A percentile compares a stretch with the other conserved stretches of the same genome.
Conservation (phyloP, 2,113 vertebrate genomes). For the Mystacornis crossleyi region DNA sequence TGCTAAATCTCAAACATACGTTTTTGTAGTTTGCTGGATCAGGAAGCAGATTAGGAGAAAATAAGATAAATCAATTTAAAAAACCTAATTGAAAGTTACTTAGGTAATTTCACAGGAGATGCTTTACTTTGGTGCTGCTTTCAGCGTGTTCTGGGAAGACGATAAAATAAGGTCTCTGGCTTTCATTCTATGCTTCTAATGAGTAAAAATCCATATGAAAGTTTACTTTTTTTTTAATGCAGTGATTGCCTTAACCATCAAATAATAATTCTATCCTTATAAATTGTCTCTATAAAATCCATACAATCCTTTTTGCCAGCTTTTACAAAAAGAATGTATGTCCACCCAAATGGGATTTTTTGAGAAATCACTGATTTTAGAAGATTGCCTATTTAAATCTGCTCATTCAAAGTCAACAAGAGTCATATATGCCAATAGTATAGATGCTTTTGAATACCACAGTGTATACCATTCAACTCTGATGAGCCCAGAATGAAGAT, state of each 20-base stretch:
- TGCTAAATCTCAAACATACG: not conserved
- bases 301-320: not conserved
- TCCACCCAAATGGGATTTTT: not conserved
- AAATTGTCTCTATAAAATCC: not conserved
- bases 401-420: accelerated
- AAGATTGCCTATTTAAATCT: not conserved
- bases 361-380: not conserved
- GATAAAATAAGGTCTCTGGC: not conserved
- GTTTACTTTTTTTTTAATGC: not conserved
- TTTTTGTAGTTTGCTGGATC: not conserved
- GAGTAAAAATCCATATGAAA: not conserved
- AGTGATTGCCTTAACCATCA: not conserved
- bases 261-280: not conserved
- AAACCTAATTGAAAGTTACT: not conserved
- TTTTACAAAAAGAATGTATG: not conserved
- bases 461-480: not conserved
- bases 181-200: not conserved
- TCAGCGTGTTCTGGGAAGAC: not conserved
- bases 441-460: not conserved
- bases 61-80: not conserved
- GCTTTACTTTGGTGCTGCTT: not conserved
- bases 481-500: not conserved
- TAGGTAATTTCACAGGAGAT: not conserved
- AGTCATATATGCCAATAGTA: not conserved
- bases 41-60: not conserved